Evolutionary conservation across 2,113 vertebrate species (phyloP).

Genomic region (Nipponia nippon): DNA sequence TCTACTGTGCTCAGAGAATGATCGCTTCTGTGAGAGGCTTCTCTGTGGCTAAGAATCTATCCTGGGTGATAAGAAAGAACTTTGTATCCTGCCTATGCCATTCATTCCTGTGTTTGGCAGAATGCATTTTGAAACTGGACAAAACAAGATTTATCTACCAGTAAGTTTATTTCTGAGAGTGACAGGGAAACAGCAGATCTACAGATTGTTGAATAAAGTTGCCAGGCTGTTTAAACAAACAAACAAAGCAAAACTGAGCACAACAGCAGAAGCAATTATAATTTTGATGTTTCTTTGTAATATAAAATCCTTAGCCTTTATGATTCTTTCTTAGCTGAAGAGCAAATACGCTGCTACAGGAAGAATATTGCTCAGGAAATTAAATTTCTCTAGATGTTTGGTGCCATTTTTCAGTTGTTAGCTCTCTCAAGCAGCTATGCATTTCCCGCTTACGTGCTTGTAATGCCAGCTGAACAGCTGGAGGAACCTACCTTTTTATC

Average conservation of each 20-base stretch:
- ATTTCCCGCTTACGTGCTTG: background rate
- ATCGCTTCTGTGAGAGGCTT: background rate
- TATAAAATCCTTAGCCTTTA: background rate
- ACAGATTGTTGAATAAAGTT: background rate
- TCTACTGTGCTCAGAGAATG: background rate
- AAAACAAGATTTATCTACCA: background rate
- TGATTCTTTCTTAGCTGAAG: background rate
- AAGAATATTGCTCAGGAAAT: constrained; percentile 31
- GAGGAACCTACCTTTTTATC: background rate
- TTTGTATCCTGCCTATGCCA: background rate
- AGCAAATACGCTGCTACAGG: background rate
- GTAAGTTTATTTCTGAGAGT: background rate
- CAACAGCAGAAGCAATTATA: background rate
- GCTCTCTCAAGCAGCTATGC: background rate
- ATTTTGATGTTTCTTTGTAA: background rate
- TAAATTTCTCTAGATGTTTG: constrained; percentile 2
- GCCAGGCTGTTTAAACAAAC: background rate
- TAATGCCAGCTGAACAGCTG: background rate
- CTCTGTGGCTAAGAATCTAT: background rate
- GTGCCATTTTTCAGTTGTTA: background rate
- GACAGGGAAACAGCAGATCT: background rate
- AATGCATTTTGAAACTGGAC: background rate
- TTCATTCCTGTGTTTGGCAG: background rate
- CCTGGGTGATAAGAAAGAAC: background rate
- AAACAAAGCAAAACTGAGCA: background rate